phyloP scores from a whole-genome alignment of 1,140 invertebrate species.

The Euura lappo region DNA sequence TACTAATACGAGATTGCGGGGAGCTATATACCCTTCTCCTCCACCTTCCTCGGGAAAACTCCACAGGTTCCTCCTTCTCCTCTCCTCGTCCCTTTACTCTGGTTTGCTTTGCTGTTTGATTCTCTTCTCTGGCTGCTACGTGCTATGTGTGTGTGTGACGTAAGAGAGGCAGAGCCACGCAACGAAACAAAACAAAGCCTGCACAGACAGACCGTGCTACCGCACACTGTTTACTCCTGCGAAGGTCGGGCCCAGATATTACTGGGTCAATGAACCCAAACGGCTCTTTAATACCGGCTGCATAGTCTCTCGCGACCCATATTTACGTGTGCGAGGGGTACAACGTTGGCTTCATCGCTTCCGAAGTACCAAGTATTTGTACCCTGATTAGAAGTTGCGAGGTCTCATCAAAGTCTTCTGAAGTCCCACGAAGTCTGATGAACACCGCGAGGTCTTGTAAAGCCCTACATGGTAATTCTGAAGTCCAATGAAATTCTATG shows the following conservation, averaged over 20 bases:
- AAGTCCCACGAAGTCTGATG: too few relatives aligned
- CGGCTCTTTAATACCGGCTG: too few relatives aligned
- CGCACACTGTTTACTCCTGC: constrained; percentile 44
- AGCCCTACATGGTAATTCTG: too few relatives aligned
- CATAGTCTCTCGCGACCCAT: too few relatives aligned
- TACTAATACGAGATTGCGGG: too few relatives aligned
- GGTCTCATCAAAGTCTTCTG: too few relatives aligned
- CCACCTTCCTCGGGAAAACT: constrained; percentile 8
- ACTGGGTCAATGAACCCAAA: constrained; percentile 44
- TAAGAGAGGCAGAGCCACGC: not conserved
- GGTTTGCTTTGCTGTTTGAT: constrained; percentile 7
- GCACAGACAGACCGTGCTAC: not conserved
- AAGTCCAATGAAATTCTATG: too few relatives aligned
- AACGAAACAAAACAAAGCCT: constrained; percentile 18
- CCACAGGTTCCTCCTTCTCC: not conserved
- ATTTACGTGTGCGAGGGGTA: too few relatives aligned
- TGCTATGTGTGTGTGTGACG: constrained; percentile 9
- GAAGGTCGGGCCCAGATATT: constrained; percentile 49
- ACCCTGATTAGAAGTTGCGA: too few relatives aligned
- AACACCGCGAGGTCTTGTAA: too few relatives aligned
- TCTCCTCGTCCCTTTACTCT: constrained; percentile 14
- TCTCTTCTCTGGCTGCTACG: constrained; percentile 11
- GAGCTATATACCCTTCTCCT: not conserved
- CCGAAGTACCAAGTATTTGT: too few relatives aligned
- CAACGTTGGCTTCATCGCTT: too few relatives aligned